Evolutionary conservation across 2,797 vertebrate genomes (phyloP).

Genomic region (Sylvia borin): DNA sequence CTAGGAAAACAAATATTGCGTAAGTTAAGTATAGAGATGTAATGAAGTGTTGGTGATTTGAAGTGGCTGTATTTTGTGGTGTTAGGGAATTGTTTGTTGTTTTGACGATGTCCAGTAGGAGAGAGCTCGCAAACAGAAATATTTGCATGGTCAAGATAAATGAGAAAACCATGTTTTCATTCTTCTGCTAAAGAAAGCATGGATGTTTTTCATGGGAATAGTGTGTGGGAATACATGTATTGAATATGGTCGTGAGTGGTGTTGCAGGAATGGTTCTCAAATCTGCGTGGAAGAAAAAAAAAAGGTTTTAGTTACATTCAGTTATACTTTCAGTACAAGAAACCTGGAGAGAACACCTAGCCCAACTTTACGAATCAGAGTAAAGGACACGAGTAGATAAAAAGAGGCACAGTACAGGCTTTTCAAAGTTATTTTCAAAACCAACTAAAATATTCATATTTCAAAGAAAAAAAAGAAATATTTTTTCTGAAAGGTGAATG

Average conservation of each 20-base stretch:
- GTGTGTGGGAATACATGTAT: background rate
- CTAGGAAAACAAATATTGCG: background rate
- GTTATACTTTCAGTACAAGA: background rate
- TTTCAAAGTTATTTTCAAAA: background rate
- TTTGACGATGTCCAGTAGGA: background rate
- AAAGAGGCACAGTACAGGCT: background rate
- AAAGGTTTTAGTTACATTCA: background rate
- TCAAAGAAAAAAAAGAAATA: background rate
- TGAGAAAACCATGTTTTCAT: background rate
- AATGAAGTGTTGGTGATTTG: background rate
- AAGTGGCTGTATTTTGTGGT: background rate
- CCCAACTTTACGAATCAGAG: background rate
- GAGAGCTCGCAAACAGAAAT: background rate
- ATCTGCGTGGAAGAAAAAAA: background rate
- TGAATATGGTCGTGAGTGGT: background rate
- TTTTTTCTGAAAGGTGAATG: background rate
- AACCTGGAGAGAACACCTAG: background rate
- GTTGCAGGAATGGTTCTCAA: background rate
- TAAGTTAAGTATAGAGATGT: background rate
- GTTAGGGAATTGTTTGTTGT: background rate
- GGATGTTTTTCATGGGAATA: background rate
- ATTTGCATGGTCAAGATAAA: background rate
- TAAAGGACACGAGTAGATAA: background rate
- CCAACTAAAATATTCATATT: background rate
- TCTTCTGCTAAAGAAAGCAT: background rate